Base-by-base conservation (phyloP, 2,888 invertebrate species). In the Portevinia maculata region DNA sequence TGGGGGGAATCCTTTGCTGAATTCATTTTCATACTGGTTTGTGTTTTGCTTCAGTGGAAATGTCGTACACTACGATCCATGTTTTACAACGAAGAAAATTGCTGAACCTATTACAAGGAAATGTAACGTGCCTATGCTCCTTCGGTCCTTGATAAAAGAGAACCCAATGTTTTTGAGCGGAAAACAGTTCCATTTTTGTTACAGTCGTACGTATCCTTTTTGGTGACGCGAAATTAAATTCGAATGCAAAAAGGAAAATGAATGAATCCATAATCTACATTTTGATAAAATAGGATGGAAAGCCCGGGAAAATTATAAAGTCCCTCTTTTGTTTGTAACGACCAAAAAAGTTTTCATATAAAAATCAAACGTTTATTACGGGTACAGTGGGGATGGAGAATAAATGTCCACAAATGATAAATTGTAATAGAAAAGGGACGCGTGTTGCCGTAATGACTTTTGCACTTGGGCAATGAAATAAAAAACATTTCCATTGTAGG, bases 181-280 rank as follows among this genome's bases (percentile, higher is more conserved):
- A 28, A 67, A 59, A 67, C 17, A 17, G n/a, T 13, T 11, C 11
- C 37, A n/a, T n/a, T n/a, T n/a, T n/a, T n/a, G n/a, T n/a, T n/a
- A n/a, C n/a, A n/a, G n/a, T 24, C 9, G 24, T 34, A 46, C 30
- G 53, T 73, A 79, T 79, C 73, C 65, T 79, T 79, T 24, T 60
- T 8, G 65, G 57, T 53, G 52, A 73, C 50, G 55, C 55, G 67
- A 79, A 79, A 79, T 79, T 74, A 74, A 73, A 79, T 74, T 79
- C 53, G 59, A 50, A 78, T 65, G 57, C 44, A 30, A 34, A 73
- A 17, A 46, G 53, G 44, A 32, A 64, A 17, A 11, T 8, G 13
- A 39, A 39, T 13, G 50, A n/a, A 67, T 44, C 44, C 9, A 30
- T 11, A 32, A 30, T 50, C 34, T 24, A 50, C 19, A 15, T 59